Conservation (phyloP, 2,797 vertebrate genomes). For the Malacoctenus gilli region DNA sequence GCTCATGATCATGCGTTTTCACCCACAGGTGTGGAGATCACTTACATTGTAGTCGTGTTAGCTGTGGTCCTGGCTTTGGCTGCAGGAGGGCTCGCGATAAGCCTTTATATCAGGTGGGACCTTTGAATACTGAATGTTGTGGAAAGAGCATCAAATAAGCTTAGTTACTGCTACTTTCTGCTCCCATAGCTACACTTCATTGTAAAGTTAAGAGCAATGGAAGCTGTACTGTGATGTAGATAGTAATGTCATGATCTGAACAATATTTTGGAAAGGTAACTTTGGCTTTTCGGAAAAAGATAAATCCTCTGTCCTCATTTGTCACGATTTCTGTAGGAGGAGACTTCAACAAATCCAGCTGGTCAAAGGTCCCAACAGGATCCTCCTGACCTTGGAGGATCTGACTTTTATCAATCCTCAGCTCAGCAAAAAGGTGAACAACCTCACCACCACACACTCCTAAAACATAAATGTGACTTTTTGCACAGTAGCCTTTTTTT, state of each 20-base stretch:
- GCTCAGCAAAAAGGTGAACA: conserved; percentile 85
- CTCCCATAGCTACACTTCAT: too few relatives aligned
- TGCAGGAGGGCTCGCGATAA: conserved; percentile 68
- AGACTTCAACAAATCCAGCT: conserved; percentile 88
- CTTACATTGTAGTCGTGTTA: conserved; percentile 79
- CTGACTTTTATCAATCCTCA: conserved; percentile 91
- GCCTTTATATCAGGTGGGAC: conserved; percentile 79
- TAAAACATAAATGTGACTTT: too few relatives aligned
- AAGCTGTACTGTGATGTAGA: too few relatives aligned
- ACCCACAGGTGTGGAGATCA: conserved; percentile 81
- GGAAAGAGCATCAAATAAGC: too few relatives aligned
- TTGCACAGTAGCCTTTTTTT: not conserved
- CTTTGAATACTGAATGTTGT: not conserved
- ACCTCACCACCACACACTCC: not conserved
- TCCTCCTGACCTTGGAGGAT: conserved; percentile 88
- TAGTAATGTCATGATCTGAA: too few relatives aligned
- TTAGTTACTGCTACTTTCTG: too few relatives aligned
- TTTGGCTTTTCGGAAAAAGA: too few relatives aligned
- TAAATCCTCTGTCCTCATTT: conserved; percentile 26
- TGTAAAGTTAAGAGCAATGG: too few relatives aligned
- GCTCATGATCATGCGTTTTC: conserved; percentile 18
- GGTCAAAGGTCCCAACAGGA: conserved; percentile 89
- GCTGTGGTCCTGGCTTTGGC: conserved; percentile 73
- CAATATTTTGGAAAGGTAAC: too few relatives aligned
- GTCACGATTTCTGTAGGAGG: conserved; percentile 76